These are phyloP conservation scores for Enteromius treurensis DNA, from an alignment of 2,797 vertebrate genomes.

Conservation along the genomic window DNA sequence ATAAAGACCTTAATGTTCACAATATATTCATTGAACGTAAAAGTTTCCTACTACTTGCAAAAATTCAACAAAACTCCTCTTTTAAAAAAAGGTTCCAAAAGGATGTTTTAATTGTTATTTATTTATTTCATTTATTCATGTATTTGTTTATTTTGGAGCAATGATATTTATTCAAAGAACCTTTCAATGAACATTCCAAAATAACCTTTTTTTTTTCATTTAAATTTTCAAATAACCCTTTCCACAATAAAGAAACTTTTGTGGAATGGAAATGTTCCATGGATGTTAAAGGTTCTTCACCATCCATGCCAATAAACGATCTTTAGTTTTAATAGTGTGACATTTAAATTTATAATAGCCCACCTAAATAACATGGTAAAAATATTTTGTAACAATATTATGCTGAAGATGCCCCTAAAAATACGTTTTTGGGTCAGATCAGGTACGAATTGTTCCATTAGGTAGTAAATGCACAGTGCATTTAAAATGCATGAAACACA, in stretches of 20 bases:
- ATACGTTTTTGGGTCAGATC: not conserved
- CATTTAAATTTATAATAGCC: not conserved
- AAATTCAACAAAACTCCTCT: not conserved
- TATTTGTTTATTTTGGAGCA: not conserved
- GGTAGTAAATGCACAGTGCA: not conserved
- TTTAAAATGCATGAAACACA: not conserved
- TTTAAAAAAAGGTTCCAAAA: not conserved
- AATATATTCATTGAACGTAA: not conserved
- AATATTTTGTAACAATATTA: not conserved
- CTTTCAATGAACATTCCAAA: not conserved
- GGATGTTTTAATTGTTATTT: not conserved
- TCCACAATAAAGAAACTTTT: not conserved
- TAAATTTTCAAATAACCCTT: not conserved
- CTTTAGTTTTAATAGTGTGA: not conserved
- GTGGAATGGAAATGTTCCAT: not conserved
- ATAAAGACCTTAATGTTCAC: not conserved
- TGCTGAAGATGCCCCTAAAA: not conserved
- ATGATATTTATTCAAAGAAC: not conserved
- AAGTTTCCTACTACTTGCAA: not conserved
- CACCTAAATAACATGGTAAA: not conserved
- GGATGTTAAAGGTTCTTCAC: not conserved
- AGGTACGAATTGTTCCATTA: not conserved
- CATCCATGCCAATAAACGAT: not conserved
- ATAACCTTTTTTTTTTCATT: not conserved
- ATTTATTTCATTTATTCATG: not conserved